phyloP scores from a whole-genome alignment of 2,113 vertebrate genomes.

The Aldabrachelys gigantea region DNA sequence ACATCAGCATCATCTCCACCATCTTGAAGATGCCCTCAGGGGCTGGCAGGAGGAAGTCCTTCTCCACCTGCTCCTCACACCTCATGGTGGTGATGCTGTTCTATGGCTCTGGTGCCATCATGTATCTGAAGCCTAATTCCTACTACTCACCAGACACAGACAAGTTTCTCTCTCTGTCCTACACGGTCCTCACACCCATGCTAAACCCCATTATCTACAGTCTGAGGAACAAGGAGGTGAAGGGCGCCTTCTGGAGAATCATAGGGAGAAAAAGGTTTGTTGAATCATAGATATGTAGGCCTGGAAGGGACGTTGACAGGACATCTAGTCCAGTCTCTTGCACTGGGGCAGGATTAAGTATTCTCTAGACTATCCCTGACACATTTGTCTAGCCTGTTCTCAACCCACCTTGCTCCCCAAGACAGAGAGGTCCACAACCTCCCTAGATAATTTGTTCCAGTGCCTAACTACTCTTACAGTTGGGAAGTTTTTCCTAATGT shows the following conservation, averaged over 20 bases:
- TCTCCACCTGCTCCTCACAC: neutral
- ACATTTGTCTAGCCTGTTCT: too few species aligned
- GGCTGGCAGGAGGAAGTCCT: neutral
- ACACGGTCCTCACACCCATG: constrained; percentile 17
- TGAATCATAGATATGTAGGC: neutral
- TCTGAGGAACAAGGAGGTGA: neutral
- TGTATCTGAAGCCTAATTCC: neutral
- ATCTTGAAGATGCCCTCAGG: neutral
- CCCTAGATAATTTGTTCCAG: too few species aligned
- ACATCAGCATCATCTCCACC: neutral
- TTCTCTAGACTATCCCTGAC: too few species aligned
- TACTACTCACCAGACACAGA: neutral
- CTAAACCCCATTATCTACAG: constrained; percentile 1
- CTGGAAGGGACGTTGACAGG: neutral
- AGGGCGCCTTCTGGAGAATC: constrained; percentile 31
- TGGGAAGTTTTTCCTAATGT: too few species aligned
- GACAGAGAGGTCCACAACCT: too few species aligned
- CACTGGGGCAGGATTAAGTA: too few species aligned
- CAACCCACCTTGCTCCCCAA: too few species aligned
- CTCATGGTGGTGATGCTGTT: neutral
- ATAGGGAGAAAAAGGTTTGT: neutral
- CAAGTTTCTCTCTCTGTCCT: constrained; percentile 26
- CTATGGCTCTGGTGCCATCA: neutral
- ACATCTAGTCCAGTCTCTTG: too few species aligned
- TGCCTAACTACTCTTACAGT: too few species aligned